phyloP scores from a whole-genome alignment of 2,888 invertebrate genomes.

The Drosophila neotestacea region DNA sequence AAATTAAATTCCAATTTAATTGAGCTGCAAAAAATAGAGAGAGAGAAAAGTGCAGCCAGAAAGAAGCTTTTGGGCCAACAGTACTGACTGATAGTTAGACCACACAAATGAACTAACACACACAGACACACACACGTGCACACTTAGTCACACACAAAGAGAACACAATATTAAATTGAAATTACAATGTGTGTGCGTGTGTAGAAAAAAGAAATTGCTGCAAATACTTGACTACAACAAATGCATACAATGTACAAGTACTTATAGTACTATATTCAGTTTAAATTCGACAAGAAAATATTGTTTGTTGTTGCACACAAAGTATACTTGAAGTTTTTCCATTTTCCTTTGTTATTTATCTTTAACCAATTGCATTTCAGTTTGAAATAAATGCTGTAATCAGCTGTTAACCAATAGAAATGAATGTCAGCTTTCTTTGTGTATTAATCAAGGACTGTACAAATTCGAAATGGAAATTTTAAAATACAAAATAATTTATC shows the following conservation, averaged over 20 bases:
- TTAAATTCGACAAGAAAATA: not conserved
- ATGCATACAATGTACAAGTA: not conserved
- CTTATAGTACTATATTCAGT: not conserved
- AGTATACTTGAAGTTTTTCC: not conserved
- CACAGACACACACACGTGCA: conserved; percentile 22
- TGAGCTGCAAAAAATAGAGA: conserved; percentile 74
- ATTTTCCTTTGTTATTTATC: not conserved
- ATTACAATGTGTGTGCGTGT: conserved; percentile 49
- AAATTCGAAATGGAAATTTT: too few relatives aligned
- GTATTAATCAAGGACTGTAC: too few relatives aligned
- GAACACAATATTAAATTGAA: conserved; percentile 71
- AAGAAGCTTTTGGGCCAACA: conserved; percentile 17
- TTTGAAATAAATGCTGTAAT: not conserved
- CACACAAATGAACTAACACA: conserved; percentile 59
- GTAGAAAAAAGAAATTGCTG: conserved; percentile 28
- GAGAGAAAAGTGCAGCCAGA: conserved; percentile 23
- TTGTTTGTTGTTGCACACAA: not conserved
- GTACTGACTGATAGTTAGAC: conserved; percentile 45
- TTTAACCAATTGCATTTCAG: not conserved
- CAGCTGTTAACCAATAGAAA: not conserved
- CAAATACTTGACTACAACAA: conserved; percentile 12
- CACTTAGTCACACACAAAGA: conserved; percentile 17
- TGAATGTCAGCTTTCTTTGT: not conserved
- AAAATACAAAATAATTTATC: too few relatives aligned
- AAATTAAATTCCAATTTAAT: conserved; percentile 82